These are phyloP conservation scores for Apis mellifera DNA, from an alignment of 1,140 invertebrate species.

Conservation along the genomic window Amel_HAv3.1 CM009931.2:89001-89500, in stretches of 20 bases:
- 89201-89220: conserved; percentile 56
- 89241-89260: conserved; percentile 24
- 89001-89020: conserved; percentile 77
- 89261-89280: background rate
- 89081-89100: conserved; percentile 55
- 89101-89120: conserved; percentile 73
- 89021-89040: conserved; percentile 80
- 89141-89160: conserved; percentile 74
- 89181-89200: conserved; percentile 53
- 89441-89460: background rate
- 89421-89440: background rate
- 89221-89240: conserved; percentile 76
- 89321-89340: background rate
- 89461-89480: background rate
- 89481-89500: no score
- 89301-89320: background rate
- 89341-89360: no score
- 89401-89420: background rate
- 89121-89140: conserved; percentile 80
- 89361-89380: background rate
- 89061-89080: conserved; percentile 58
- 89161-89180: conserved; percentile 54
- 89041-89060: conserved; percentile 81
- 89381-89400: background rate
- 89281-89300: background rate